Evolutionary conservation across 2,888 invertebrate genomes (phyloP).

Genomic region (Eupithecia subfuscata): DNA sequence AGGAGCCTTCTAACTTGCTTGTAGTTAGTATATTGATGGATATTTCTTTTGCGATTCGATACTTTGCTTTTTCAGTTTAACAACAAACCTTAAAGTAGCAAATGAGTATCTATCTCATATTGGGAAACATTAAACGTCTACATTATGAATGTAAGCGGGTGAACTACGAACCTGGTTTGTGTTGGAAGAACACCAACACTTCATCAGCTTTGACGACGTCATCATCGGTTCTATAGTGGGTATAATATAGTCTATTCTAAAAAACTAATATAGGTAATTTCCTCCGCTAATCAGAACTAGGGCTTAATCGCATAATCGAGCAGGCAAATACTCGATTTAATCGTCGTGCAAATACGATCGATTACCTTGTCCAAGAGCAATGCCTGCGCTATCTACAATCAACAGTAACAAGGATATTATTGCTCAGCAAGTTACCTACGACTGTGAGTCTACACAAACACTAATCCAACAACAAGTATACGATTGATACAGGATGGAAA

Average conservation of each 20-base stretch:
- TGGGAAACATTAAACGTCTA: background rate
- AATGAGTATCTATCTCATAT: background rate
- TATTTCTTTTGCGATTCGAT: background rate
- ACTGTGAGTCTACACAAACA: background rate
- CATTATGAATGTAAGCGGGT: background rate
- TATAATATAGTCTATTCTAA: background rate
- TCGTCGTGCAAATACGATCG: conserved; percentile 19
- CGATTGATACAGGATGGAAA: background rate
- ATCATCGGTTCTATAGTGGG: background rate
- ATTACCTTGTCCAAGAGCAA: conserved; percentile 31
- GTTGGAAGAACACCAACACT: background rate
- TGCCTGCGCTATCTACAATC: conserved; percentile 37
- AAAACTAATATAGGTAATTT: background rate
- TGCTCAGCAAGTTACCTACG: background rate
- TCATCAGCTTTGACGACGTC: background rate
- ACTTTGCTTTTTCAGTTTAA: background rate
- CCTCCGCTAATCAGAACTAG: background rate
- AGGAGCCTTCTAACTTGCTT: background rate
- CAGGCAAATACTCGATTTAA: conserved; percentile 4
- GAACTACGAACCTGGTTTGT: background rate
- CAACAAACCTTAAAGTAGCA: background rate
- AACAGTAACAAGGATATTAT: conserved; percentile 42
- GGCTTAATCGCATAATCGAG: background rate
- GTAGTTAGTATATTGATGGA: background rate
- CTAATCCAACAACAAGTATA: background rate